Conservation (phyloP, 2,888 invertebrate species). For the Thymelicus sylvestris region DNA sequence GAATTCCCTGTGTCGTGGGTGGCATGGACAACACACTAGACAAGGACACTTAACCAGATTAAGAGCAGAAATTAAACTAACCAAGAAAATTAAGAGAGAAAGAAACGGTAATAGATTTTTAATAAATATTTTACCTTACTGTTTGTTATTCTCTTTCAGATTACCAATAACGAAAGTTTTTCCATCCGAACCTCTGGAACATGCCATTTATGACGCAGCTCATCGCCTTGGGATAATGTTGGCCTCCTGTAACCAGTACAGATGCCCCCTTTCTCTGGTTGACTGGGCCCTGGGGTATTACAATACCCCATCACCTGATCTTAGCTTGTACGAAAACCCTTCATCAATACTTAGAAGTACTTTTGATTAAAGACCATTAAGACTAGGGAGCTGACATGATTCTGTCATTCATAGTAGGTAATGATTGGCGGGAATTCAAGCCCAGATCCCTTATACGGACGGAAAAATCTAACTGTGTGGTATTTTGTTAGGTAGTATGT, state of each 20-base stretch:
- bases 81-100: no score
- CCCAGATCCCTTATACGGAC: no score
- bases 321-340: constrained; percentile 58
- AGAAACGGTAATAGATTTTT: no score
- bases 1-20: no score
- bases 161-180: constrained; percentile 87
- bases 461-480: no score
- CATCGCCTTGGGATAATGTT: constrained; percentile 72
- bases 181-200: constrained; percentile 86
- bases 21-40: no score
- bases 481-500: background rate
- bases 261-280: constrained; percentile 89
- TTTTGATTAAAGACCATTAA: constrained; percentile 43
- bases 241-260: constrained; percentile 84
- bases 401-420: no score
- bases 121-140: no score
- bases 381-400: no score
- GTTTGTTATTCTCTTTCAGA: constrained; percentile 62
- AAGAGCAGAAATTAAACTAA: no score
- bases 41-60: no score
- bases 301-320: constrained; percentile 68
- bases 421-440: no score
- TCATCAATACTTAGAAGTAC: constrained; percentile 69
- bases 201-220: constrained; percentile 87
- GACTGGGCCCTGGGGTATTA: constrained; percentile 88